Conservation (phyloP, 2,113 vertebrate species). For the Crypturellus undulatus region DNA sequence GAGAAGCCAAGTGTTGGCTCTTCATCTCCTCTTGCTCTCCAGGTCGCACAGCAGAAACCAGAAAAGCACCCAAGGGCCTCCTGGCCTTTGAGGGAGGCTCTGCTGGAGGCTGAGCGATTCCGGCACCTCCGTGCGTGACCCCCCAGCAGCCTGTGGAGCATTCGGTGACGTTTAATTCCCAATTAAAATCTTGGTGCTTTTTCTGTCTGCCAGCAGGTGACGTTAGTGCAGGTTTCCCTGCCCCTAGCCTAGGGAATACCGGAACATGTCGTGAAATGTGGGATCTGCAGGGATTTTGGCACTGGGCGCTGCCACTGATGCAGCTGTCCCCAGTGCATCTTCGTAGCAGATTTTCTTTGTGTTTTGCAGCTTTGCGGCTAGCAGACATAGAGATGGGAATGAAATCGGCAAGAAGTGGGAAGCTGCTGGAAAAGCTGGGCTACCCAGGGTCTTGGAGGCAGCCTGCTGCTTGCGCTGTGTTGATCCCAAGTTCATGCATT, state of each 20-base stretch:
- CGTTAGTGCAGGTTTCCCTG: neutral
- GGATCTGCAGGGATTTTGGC: neutral
- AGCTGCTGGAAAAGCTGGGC: neutral
- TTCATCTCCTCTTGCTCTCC: neutral
- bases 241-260: neutral
- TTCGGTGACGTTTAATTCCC: neutral
- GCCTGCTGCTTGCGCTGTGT: neutral
- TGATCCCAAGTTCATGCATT: neutral
- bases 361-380: neutral
- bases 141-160: neutral
- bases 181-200: neutral
- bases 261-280: neutral
- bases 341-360: neutral
- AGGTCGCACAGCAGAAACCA: neutral
- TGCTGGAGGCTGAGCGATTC: neutral
- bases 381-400: neutral
- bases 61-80: fast-evolving
- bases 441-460: neutral
- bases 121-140: neutral
- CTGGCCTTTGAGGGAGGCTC: neutral
- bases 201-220: conserved; percentile 7
- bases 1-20: neutral
- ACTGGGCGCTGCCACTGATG: neutral
- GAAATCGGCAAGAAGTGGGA: neutral
- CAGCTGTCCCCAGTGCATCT: neutral